A percentile compares a stretch with the other conserved stretches of the same genome.
Conservation (phyloP, 2,888 invertebrate species). For the Sepioteuthis lessoniana region DNA sequence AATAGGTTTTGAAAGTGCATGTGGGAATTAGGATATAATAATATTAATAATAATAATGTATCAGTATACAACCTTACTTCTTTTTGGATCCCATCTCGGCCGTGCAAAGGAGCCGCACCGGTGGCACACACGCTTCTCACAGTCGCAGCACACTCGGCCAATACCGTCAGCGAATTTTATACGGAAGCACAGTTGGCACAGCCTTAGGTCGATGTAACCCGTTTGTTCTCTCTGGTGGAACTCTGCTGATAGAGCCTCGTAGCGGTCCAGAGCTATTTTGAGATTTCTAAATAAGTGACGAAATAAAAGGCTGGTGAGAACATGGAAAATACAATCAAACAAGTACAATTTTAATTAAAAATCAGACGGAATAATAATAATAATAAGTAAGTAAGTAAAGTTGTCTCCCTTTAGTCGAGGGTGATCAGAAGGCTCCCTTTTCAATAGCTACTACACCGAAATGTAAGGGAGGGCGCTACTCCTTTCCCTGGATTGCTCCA, state of each 20-base stretch:
- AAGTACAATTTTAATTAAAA: no score
- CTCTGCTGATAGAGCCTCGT: conserved; percentile 56
- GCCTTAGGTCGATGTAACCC: conserved; percentile 65
- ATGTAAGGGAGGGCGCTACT: no score
- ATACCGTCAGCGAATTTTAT: conserved; percentile 71
- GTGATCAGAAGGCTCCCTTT: no score
- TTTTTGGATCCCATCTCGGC: conserved; percentile 59
- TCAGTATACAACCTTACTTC: conserved; percentile 59
- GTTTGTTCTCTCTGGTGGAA: conserved; percentile 54
- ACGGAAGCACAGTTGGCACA: conserved; percentile 72
- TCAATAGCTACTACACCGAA: no score
- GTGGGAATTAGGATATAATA: not conserved
- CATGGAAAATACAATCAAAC: no score
- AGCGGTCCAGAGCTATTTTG: conserved; percentile 57
- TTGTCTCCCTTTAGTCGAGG: no score
- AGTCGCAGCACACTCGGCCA: conserved; percentile 68
- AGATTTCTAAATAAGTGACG: conserved; percentile 57
- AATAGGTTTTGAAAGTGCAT: not conserved
- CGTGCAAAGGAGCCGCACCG: conserved; percentile 67
- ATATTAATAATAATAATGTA: not conserved
- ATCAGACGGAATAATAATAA: no score
- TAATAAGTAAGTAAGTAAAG: no score
- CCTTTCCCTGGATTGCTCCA: no score
- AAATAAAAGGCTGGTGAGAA: not conserved
- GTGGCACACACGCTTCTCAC: conserved; percentile 70